phyloP scores from a whole-genome alignment of 2,888 invertebrate genomes.

The Holacanthella duospinosa region DNA sequence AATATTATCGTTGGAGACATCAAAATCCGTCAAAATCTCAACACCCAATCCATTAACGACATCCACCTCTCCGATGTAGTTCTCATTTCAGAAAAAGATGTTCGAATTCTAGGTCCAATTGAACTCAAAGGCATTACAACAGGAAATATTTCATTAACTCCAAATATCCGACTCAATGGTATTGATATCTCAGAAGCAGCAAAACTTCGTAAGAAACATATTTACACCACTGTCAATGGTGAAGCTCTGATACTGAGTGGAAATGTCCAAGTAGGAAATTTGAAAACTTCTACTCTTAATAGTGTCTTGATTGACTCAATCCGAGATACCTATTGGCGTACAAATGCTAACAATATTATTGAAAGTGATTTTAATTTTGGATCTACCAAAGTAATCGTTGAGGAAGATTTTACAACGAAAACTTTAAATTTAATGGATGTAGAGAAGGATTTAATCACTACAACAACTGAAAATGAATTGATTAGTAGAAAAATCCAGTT shows the following conservation, averaged over 20 bases:
- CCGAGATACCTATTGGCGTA: conserved; percentile 19
- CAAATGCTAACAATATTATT: conserved; percentile 13
- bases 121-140: conserved; percentile 17
- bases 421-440: conserved; percentile 16
- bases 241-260: conserved; percentile 10
- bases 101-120: conserved; percentile 18
- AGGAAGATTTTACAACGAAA: conserved; percentile 14
- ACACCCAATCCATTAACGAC: conserved; percentile 17
- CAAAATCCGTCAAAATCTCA: conserved; percentile 11
- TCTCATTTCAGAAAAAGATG: conserved; percentile 6
- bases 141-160: conserved; percentile 13
- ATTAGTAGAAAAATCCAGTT: conserved; percentile 8
- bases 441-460: conserved; percentile 16
- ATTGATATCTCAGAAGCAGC: conserved; percentile 20
- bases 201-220: conserved; percentile 17
- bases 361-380: conserved; percentile 13
- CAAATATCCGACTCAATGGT: conserved; percentile 12
- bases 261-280: conserved; percentile 8
- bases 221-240: conserved; percentile 15
- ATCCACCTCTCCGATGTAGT: conserved; percentile 14
- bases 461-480: conserved; percentile 2
- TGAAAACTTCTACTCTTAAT: conserved; percentile 13
- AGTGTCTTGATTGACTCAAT: conserved; percentile 10
- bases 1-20: background rate
- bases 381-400: conserved; percentile 9